These are phyloP conservation scores for Cantharis lateralis DNA, from an alignment of 2,888 invertebrate genomes.

Conservation along the genomic window DNA sequence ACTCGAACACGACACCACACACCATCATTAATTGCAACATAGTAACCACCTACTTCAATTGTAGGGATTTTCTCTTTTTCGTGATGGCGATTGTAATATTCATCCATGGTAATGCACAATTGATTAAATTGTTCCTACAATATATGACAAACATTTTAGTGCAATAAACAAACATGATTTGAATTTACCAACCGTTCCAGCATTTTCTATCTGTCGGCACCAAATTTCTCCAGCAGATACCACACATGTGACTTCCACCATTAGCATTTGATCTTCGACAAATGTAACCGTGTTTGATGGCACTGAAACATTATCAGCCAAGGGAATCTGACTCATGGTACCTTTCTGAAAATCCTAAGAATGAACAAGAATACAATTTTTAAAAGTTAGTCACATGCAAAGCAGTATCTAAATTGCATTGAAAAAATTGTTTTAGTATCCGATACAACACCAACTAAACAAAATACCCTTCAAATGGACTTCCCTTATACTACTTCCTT, in stretches of 20 bases:
- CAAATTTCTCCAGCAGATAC: constrained; percentile 58
- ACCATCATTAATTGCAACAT: constrained; percentile 53
- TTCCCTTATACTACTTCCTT: no score
- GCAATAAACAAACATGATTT: background rate
- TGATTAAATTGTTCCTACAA: constrained; percentile 51
- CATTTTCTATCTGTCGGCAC: constrained; percentile 58
- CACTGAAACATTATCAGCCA: constrained; percentile 45
- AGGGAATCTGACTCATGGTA: constrained; percentile 2
- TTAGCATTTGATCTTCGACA: constrained; percentile 52
- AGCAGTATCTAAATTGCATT: background rate
- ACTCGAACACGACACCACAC: constrained; percentile 58
- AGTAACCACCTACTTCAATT: constrained; percentile 53
- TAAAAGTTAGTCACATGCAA: constrained; percentile 20
- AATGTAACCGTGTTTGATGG: constrained; percentile 51
- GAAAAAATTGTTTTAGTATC: background rate
- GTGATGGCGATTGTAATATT: constrained; percentile 4
- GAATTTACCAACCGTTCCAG: constrained; percentile 55
- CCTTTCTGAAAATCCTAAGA: constrained; percentile 53
- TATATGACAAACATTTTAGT: background rate
- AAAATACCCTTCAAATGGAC: no score
- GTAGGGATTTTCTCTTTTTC: constrained; percentile 20
- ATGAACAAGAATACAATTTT: constrained; percentile 21
- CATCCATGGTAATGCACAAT: constrained; percentile 37
- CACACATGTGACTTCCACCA: constrained; percentile 55
- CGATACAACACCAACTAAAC: background rate